Conservation (phyloP, 2,888 invertebrate genomes). For the Creontiades dilutus region DNA sequence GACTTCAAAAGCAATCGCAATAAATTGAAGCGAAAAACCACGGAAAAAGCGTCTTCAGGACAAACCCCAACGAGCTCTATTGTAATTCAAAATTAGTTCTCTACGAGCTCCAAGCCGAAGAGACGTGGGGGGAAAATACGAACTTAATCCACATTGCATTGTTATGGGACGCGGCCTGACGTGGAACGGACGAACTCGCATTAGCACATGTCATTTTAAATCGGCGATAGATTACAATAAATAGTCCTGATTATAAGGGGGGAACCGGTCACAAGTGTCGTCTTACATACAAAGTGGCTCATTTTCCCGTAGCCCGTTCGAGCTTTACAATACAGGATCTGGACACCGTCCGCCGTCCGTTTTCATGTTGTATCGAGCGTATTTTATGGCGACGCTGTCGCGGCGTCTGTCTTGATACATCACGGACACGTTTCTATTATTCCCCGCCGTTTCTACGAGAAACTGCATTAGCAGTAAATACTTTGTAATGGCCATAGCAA, state of each 20-base stretch:
- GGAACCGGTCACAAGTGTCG: constrained; percentile 67
- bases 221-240: constrained; percentile 66
- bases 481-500: background rate
- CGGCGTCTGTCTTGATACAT: constrained; percentile 39
- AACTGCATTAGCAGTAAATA: background rate
- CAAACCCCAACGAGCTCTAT: constrained; percentile 38
- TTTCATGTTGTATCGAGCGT: constrained; percentile 14
- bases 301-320: constrained; percentile 43
- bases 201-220: constrained; percentile 68
- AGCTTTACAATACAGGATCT: constrained; percentile 40
- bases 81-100: constrained; percentile 68
- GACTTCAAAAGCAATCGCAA: constrained; percentile 55
- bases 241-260: constrained; percentile 67
- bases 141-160: constrained; percentile 65
- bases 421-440: constrained; percentile 42
- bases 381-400: constrained; percentile 27
- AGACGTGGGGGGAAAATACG: constrained; percentile 54
- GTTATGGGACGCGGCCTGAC: constrained; percentile 59
- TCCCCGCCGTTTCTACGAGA: background rate
- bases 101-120: background rate
- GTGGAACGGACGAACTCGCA: constrained; percentile 42
- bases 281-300: constrained; percentile 67
- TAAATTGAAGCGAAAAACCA: constrained; percentile 57
- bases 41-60: background rate
- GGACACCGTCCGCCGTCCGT: constrained; percentile 29